These are phyloP conservation scores for Rapana venosa DNA, from an alignment of 2,888 invertebrate genomes.

Conservation along the genomic window DNA sequence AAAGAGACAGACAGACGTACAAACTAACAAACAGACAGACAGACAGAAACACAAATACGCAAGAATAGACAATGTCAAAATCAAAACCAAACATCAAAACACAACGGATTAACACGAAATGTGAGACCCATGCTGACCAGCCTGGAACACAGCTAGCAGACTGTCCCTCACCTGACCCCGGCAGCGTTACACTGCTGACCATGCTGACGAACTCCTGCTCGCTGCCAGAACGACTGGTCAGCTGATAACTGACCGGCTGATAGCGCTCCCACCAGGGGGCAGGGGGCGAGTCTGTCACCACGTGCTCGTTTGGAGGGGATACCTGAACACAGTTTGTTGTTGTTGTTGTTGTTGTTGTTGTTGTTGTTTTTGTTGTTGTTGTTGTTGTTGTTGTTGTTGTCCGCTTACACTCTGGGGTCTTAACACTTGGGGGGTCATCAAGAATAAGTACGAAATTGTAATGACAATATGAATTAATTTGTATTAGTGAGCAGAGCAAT, in stretches of 20 bases:
- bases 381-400: too few species aligned
- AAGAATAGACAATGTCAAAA: background rate
- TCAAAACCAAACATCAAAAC: too few species aligned
- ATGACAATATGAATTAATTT: too few species aligned
- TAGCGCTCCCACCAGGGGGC: conserved; percentile 76
- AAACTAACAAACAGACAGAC: background rate
- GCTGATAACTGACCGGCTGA: conserved; percentile 74
- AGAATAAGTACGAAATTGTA: too few species aligned
- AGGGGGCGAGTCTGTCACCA: conserved; percentile 52
- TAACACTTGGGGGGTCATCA: too few species aligned
- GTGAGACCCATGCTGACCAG: background rate
- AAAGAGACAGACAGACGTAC: too few species aligned
- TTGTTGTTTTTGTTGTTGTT: too few species aligned
- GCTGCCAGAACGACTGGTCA: conserved; percentile 68
- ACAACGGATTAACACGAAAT: background rate
- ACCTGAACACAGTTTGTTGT: conserved; percentile 51
- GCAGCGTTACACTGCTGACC: conserved; percentile 70
- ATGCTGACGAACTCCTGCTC: conserved; percentile 70
- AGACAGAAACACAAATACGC: background rate
- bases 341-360: too few species aligned
- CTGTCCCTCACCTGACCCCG: conserved; percentile 66
- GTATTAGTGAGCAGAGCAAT: too few species aligned
- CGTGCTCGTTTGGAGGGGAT: conserved; percentile 71
- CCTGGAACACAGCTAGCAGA: background rate
- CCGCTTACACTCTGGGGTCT: too few species aligned